These are phyloP conservation scores for Gyps fulvus DNA, from an alignment of 2,113 vertebrate genomes.

Conservation along the genomic window DNA sequence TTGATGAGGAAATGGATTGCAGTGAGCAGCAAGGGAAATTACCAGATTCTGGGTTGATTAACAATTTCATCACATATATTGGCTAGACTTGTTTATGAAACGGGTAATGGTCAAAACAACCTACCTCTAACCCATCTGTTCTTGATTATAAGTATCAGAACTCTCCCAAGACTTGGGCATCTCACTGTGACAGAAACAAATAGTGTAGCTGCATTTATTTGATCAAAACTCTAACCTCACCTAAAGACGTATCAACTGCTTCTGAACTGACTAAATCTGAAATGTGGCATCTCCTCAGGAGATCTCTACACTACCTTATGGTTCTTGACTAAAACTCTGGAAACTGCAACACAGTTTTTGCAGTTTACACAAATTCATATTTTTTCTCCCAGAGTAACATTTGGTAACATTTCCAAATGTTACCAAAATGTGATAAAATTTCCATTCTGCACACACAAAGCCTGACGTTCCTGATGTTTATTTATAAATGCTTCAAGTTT, in stretches of 20 bases:
- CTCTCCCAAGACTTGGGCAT: neutral
- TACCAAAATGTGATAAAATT: neutral
- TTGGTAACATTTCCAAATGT: neutral
- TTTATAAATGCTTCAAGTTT: neutral
- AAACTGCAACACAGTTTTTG: neutral
- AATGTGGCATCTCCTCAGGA: neutral
- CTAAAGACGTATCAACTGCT: neutral
- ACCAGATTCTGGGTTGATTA: neutral
- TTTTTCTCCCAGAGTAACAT: neutral
- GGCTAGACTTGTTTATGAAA: neutral
- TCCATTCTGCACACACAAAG: neutral
- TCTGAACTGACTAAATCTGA: neutral
- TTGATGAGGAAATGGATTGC: neutral
- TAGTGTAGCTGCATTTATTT: neutral
- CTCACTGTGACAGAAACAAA: neutral
- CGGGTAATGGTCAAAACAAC: neutral
- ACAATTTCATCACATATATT: neutral
- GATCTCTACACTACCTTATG: neutral
- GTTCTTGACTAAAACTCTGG: neutral
- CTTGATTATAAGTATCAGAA: neutral
- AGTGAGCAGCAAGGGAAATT: neutral
- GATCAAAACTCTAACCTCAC: neutral
- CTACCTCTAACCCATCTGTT: neutral
- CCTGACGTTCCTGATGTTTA: neutral
- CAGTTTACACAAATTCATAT: neutral